Percentiles rank a stretch among this genome's conserved stretches.
phyloP scores from a whole-genome alignment of 2,113 vertebrate genomes.

The Carassius auratus region DNA sequence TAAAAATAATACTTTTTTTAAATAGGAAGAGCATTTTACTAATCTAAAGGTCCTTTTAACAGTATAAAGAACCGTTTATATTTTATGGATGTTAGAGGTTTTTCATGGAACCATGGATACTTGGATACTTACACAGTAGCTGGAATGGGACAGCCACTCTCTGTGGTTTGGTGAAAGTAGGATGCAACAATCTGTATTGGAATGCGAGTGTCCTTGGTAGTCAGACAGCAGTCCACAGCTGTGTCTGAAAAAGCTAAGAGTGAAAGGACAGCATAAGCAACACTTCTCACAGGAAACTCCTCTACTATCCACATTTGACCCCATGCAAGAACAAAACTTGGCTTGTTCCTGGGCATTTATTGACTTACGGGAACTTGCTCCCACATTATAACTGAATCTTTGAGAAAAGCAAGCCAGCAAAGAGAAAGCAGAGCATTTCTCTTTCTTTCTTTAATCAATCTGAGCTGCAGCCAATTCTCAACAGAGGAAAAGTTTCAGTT shows the following conservation, averaged over 20 bases:
- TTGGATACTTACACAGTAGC: constrained; percentile 55
- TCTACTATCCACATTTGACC: neutral
- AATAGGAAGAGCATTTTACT: too few species aligned
- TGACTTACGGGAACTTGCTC: neutral
- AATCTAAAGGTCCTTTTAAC: too few species aligned
- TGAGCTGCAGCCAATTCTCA: neutral
- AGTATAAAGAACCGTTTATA: too few species aligned
- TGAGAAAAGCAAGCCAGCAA: neutral
- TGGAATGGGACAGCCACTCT: constrained; percentile 40
- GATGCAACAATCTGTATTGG: constrained; percentile 32
- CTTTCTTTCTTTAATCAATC: neutral
- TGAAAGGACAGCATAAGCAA: neutral
- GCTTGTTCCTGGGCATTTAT: neutral
- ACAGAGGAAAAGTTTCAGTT: neutral
- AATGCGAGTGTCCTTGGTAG: neutral
- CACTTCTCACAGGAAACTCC: neutral
- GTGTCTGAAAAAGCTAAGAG: constrained; percentile 31
- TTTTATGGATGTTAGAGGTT: too few species aligned
- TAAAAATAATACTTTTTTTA: too few species aligned
- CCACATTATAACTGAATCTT: neutral
- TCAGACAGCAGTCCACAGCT: constrained; percentile 50
- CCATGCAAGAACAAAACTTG: constrained; percentile 1
- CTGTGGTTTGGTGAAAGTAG: constrained; percentile 33
- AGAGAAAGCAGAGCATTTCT: neutral
- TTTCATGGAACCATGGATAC: too few species aligned